Evolutionary conservation across 2,113 vertebrate species (phyloP), one percentile per base, ranked within the genome.

Genomic region (Amphiprion percula): DNA sequence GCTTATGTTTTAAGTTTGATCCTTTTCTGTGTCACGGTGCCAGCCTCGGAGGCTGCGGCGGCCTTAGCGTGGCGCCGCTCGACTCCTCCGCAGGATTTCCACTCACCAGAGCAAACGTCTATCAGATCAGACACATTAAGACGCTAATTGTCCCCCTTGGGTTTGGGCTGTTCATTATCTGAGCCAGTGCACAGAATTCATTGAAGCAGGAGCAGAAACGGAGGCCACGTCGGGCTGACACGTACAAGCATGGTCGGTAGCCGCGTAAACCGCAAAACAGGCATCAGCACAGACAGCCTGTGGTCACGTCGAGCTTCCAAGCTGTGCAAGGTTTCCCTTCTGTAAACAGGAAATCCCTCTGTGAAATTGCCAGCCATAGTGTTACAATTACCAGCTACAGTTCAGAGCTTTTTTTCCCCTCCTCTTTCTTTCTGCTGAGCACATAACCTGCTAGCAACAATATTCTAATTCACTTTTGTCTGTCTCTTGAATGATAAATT

Each of bases 51-150:
- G 64, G 77, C 81, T 60, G 61, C 56, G 14, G 1, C 10, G 53
- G 68, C 61, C 59, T 75, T 12, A 65, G 50, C 61, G 17, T 23
- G 69, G 67, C 70, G 63, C 47, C 72, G 19, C 59, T 80, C 44
- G 7, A 19, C 75, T 84, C 67, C 80, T 79, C 85, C 60, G 14
- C 88, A 33, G 66, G 73, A 85, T 82, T 64, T 67, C 58, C 87
- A 61, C 74, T 75, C 76, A 50, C 74, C 37, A 75, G 68, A 78
- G 86, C 73, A 73, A 84, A 69, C 55, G 56, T 81, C 83, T 10
- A 87, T 92, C 87, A 92, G 78, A 90, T 92, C 84, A 88, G 84
- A 90, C 79, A 77, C 85, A 91, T 92, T 91, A 91, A 85, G 84
- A 73, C 75, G 88, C 84, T 90, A 91, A 91, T 91, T 90, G 85